Percentiles rank a stretch among this genome's conserved stretches.
Conservation (phyloP, 2,888 invertebrate genomes). For the Agonopterix alstromeriana region DNA sequence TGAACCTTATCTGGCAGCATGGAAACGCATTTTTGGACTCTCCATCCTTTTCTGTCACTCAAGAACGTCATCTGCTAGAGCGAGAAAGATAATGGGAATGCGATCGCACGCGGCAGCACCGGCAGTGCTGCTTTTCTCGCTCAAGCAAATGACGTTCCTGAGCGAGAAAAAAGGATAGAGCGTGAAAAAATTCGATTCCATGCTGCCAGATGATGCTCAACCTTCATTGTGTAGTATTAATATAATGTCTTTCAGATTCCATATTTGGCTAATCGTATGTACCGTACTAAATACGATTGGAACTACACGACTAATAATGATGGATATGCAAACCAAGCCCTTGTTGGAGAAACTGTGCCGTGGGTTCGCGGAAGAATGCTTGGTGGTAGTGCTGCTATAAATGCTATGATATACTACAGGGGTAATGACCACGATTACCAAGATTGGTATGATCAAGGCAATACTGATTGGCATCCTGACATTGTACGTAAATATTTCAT, state of each 20-base stretch:
- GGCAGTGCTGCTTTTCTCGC: too few relatives aligned
- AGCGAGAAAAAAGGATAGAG: too few relatives aligned
- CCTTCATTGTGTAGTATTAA: not conserved
- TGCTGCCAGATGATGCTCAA: too few relatives aligned
- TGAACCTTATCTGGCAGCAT: too few relatives aligned
- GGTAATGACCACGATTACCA: slow-evolving; percentile 57
- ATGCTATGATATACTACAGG: slow-evolving; percentile 65
- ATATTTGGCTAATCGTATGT: not conserved
- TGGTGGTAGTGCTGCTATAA: slow-evolving; percentile 63
- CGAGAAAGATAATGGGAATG: too few relatives aligned
- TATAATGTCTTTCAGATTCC: slow-evolving; percentile 2
- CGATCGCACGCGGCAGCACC: too few relatives aligned
- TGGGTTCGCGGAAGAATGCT: slow-evolving; percentile 77
- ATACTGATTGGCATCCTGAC: slow-evolving; percentile 6
- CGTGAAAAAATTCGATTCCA: too few relatives aligned
- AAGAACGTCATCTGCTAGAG: too few relatives aligned
- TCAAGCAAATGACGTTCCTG: too few relatives aligned
- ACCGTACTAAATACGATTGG: slow-evolving; percentile 79
- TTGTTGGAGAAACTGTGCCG: slow-evolving; percentile 21
- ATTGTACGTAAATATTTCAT: slow-evolving; percentile 4
- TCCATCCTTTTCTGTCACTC: too few relatives aligned
- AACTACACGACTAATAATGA: slow-evolving; percentile 88
- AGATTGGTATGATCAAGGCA: slow-evolving; percentile 41
- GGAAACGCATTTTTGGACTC: too few relatives aligned
- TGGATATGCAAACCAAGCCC: slow-evolving; percentile 81